A percentile compares a stretch with the other conserved stretches of the same genome.
Conservation (phyloP, 2,113 vertebrate genomes). For the Romanogobio albipinnatus region DNA sequence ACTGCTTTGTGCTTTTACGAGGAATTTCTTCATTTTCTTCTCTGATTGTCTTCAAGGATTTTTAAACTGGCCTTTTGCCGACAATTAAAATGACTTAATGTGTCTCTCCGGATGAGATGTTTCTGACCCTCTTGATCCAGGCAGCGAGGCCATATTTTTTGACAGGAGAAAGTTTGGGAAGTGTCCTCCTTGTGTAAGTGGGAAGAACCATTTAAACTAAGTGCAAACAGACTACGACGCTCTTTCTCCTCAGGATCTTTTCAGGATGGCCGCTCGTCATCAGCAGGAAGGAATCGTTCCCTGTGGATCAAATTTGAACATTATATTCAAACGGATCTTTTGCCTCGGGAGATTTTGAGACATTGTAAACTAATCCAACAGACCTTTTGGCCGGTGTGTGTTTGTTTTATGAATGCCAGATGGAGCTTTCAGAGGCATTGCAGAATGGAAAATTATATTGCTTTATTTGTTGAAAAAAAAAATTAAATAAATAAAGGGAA, state of each 20-base stretch:
- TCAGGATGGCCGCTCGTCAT: not conserved
- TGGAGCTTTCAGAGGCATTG: conserved; percentile 36
- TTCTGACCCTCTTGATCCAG: conserved; percentile 30
- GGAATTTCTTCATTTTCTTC: conserved; percentile 2
- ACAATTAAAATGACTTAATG: conserved; percentile 24
- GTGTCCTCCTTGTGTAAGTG: not conserved
- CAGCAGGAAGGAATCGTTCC: conserved; percentile 7
- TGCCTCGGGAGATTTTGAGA: conserved; percentile 16
- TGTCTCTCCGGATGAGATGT: conserved; percentile 18
- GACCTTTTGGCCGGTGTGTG: not conserved
- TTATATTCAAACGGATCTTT: conserved; percentile 13
- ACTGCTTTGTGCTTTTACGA: conserved; percentile 16
- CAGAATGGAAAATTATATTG: conserved; percentile 25
- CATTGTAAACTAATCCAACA: not conserved
- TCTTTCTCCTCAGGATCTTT: conserved; percentile 20
- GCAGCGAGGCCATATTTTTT: conserved; percentile 4
- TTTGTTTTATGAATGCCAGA: conserved; percentile 43
- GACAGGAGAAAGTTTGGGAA: conserved; percentile 23
- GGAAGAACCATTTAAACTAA: not conserved
- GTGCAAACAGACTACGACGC: not conserved
- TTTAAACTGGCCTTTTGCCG: conserved; percentile 19
- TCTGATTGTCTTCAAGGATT: conserved; percentile 23
- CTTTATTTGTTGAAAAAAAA: conserved; percentile 23
- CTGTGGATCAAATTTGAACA: conserved; percentile 9
- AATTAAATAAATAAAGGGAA: not conserved